Conservation (phyloP, 2,797 vertebrate species). For the Enteromius fasciolatus region DNA sequence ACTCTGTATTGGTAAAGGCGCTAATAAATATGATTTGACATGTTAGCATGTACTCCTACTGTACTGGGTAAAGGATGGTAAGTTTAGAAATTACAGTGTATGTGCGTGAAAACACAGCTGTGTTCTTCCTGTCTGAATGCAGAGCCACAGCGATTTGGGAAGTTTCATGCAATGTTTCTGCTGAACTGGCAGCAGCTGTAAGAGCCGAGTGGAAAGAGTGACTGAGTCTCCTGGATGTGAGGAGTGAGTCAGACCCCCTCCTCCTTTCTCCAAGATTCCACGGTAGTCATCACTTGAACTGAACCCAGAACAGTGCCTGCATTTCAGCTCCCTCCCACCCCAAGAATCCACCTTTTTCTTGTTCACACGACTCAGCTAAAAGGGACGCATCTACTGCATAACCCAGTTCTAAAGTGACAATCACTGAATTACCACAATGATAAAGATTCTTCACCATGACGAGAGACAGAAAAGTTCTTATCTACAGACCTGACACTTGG, state of each 20-base stretch:
- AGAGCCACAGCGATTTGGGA: neutral
- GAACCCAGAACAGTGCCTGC: neutral
- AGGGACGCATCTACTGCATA: too few species aligned
- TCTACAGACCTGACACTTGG: neutral
- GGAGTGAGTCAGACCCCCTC: constrained; percentile 43
- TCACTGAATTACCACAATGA: neutral
- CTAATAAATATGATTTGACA: too few species aligned
- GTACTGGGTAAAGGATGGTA: neutral
- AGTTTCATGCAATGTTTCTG: constrained; percentile 24
- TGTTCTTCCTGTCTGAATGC: neutral
- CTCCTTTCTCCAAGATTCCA: constrained; percentile 45
- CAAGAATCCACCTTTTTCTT: constrained; percentile 7
- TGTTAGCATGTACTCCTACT: neutral
- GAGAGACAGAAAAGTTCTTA: neutral
- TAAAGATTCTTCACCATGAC: neutral
- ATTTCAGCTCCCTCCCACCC: constrained; percentile 4
- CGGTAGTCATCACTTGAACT: constrained; percentile 39
- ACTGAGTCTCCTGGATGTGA: constrained; percentile 28
- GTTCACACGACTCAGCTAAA: neutral
- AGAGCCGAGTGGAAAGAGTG: constrained; percentile 53
- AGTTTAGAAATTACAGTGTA: neutral
- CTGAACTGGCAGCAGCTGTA: constrained; percentile 35
- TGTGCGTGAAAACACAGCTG: neutral
- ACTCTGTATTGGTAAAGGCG: too few species aligned
- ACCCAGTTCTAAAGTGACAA: neutral